phyloP scores from a whole-genome alignment of 2,113 vertebrate species.

The Micronisus gabar region DNA sequence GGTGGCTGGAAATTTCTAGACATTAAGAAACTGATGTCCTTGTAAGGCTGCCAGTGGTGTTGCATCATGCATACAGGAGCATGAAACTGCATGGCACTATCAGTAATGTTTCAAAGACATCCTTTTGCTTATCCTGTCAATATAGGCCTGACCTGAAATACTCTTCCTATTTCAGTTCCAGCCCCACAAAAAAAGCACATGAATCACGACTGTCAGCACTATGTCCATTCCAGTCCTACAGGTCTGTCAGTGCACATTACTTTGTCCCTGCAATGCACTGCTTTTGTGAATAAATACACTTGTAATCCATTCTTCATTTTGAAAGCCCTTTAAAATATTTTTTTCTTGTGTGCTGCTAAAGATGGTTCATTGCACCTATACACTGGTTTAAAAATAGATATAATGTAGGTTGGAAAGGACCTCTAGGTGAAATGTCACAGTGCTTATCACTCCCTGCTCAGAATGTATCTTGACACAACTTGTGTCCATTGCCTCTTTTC shows the following conservation, averaged over 20 bases:
- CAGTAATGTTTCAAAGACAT: slow-evolving; percentile 24
- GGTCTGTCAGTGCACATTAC: neutral
- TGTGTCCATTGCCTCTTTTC: neutral
- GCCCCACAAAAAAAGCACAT: neutral
- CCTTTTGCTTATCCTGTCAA: slow-evolving; percentile 51
- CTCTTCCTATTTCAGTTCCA: neutral
- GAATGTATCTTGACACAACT: neutral
- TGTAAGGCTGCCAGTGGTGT: slow-evolving; percentile 55
- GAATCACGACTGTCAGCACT: neutral
- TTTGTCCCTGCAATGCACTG: neutral
- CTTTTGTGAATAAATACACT: neutral
- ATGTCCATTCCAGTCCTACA: neutral
- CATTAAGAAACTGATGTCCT: slow-evolving; percentile 63
- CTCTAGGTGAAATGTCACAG: neutral
- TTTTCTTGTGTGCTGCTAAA: neutral
- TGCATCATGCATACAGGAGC: slow-evolving; percentile 26
- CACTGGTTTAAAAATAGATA: neutral
- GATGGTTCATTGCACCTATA: neutral
- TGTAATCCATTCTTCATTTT: neutral
- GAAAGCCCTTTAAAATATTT: neutral
- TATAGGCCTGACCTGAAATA: slow-evolving; percentile 33
- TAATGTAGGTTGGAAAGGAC: neutral
- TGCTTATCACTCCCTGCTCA: neutral
- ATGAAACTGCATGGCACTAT: neutral
- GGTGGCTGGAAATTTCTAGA: slow-evolving; percentile 36